A percentile compares a stretch with the other conserved stretches of the same genome.
Evolutionary conservation across 2,797 vertebrate genomes (phyloP).

Genomic region (Sebastes iracundus): DNA sequence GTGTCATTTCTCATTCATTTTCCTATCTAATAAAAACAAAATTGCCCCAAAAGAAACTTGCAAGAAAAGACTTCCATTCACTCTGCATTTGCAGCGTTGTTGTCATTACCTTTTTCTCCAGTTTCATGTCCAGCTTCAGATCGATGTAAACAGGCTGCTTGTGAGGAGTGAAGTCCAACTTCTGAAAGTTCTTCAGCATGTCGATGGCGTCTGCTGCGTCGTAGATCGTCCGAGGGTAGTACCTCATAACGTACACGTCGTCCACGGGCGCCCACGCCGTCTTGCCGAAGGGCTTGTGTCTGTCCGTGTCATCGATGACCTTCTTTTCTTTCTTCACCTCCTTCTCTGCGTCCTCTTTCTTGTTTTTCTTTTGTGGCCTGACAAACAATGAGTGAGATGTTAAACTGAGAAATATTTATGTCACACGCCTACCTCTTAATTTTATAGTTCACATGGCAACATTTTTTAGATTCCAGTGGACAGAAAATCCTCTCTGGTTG

Average conservation of each 20-base stretch:
- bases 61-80: background rate
- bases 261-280: conserved; percentile 86
- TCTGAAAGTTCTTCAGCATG: conserved; percentile 89
- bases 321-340: conserved; percentile 57
- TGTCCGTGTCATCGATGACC: conserved; percentile 72
- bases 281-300: conserved; percentile 74
- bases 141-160: conserved; percentile 86
- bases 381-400: background rate
- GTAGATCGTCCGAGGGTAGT: conserved; percentile 81
- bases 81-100: background rate
- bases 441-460: background rate
- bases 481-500: background rate
- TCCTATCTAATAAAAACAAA: background rate
- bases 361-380: conserved; percentile 76
- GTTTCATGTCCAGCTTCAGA: conserved; percentile 89
- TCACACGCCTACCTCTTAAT: background rate
- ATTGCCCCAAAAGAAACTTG: background rate
- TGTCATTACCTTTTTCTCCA: conserved; percentile 90
- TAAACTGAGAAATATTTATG: background rate
- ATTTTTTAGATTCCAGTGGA: background rate
- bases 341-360: conserved; percentile 54
- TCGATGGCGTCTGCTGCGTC: conserved; percentile 77
- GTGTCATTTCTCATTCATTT: background rate
- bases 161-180: conserved; percentile 86
- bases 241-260: conserved; percentile 88